Evolutionary conservation across 1,140 invertebrate genomes (phyloP).

Genomic region (Tenebrio molitor): DNA sequence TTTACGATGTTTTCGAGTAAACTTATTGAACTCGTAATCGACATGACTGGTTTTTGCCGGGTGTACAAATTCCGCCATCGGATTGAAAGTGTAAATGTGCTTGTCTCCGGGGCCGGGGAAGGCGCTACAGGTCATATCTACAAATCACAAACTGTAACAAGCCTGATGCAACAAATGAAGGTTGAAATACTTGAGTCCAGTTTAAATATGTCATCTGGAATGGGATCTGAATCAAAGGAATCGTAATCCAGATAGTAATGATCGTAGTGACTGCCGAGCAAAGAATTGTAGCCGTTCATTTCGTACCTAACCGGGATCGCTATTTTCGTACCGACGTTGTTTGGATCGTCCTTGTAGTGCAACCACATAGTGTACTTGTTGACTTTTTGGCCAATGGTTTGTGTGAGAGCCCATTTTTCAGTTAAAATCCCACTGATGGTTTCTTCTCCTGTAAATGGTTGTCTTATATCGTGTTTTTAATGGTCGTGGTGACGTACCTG

Average conservation of each 20-base stretch:
- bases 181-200: slow-evolving; percentile 74
- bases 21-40: slow-evolving; percentile 82
- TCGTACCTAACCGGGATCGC: slow-evolving; percentile 82
- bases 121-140: slow-evolving; percentile 80
- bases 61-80: slow-evolving; percentile 92
- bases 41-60: slow-evolving; percentile 79
- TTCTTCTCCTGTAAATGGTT: slow-evolving; percentile 70
- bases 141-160: too few species aligned
- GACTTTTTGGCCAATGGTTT: slow-evolving; percentile 80
- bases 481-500: slow-evolving; percentile 70
- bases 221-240: slow-evolving; percentile 77
- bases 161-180: too few species aligned
- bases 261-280: slow-evolving; percentile 96
- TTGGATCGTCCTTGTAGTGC: slow-evolving; percentile 74
- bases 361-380: slow-evolving; percentile 93
- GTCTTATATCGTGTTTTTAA: too few species aligned
- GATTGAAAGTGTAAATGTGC: slow-evolving; percentile 89
- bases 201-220: slow-evolving; percentile 78
- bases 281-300: slow-evolving; percentile 93
- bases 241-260: slow-evolving; percentile 93
- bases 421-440: slow-evolving; percentile 74
- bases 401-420: slow-evolving; percentile 82
- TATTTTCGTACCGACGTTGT: slow-evolving; percentile 60
- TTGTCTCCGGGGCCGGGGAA: slow-evolving; percentile 90
- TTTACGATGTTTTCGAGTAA: slow-evolving; percentile 81